Conservation (phyloP, 2,797 vertebrate genomes). For the Glyptemys insculpta region DNA sequence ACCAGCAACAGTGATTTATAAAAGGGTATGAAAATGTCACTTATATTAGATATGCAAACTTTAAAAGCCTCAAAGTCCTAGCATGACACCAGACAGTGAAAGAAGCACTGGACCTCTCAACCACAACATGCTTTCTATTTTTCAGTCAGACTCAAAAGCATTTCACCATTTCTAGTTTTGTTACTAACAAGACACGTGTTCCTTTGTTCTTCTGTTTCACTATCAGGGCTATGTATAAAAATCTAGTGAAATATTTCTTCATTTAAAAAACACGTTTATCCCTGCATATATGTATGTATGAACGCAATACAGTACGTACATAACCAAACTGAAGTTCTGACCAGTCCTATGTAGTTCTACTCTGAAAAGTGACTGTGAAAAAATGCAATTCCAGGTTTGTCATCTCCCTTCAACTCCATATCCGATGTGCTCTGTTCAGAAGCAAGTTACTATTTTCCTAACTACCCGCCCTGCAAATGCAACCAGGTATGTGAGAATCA, state of each 20-base stretch:
- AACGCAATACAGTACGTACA: neutral
- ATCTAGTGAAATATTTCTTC: neutral
- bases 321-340: neutral
- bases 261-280: neutral
- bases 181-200: neutral
- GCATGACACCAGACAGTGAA: slow-evolving; percentile 49
- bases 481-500: neutral
- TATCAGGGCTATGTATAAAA: neutral
- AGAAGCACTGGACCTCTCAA: slow-evolving; percentile 66
- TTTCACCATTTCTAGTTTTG: slow-evolving; percentile 46
- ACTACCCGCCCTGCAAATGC: neutral
- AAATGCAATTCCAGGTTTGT: neutral
- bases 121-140: slow-evolving; percentile 76
- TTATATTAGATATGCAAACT: slow-evolving; percentile 70
- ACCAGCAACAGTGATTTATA: slow-evolving; percentile 52
- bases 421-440: neutral
- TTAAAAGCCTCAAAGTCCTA: slow-evolving; percentile 73
- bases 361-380: slow-evolving; percentile 8
- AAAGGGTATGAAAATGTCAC: slow-evolving; percentile 31
- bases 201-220: neutral
- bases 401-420: neutral
- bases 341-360: neutral
- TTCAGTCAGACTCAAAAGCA: slow-evolving; percentile 71
- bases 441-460: slow-evolving; percentile 12
- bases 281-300: neutral